Evolutionary conservation across 2,888 invertebrate genomes (phyloP).

Genomic region (Pammene aurita): DNA sequence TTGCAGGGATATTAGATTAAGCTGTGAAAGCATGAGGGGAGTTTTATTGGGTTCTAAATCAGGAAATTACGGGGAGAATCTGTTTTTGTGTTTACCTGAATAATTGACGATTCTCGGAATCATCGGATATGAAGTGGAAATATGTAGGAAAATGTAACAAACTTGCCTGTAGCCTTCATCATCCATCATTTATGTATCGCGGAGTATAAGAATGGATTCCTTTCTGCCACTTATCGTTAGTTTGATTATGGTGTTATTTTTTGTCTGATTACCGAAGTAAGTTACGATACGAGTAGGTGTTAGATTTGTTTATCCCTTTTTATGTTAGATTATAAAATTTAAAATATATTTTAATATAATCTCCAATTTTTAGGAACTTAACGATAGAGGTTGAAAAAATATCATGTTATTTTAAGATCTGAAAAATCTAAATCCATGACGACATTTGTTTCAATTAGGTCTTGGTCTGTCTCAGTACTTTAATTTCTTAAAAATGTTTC

Average conservation of each 20-base stretch:
- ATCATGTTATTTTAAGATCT: too few relatives aligned
- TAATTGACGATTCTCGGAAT: constrained; percentile 28
- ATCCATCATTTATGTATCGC: constrained; percentile 29
- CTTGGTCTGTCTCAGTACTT: not conserved
- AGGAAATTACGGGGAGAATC: constrained; percentile 33
- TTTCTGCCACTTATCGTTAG: constrained; percentile 5
- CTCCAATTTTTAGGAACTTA: too few relatives aligned
- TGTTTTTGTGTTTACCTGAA: constrained; percentile 35
- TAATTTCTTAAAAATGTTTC: too few relatives aligned
- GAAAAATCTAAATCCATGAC: too few relatives aligned
- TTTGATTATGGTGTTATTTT: constrained; percentile 14
- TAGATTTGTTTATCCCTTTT: too few relatives aligned
- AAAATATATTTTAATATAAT: not conserved
- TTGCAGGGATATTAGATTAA: constrained; percentile 31
- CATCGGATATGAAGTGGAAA: not conserved
- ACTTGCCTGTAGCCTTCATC: constrained; percentile 6
- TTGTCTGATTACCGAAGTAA: constrained; percentile 17
- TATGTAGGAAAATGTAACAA: constrained; percentile 10
- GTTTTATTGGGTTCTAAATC: constrained; percentile 32
- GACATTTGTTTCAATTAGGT: too few relatives aligned
- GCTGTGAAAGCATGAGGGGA: constrained; percentile 19
- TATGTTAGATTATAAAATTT: too few relatives aligned
- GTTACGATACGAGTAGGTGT: too few relatives aligned
- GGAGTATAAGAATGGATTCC: constrained; percentile 13
- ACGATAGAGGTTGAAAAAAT: too few relatives aligned